Base-by-base conservation (phyloP, 2,888 invertebrate species). In the Cerceris ruficornis region DNA sequence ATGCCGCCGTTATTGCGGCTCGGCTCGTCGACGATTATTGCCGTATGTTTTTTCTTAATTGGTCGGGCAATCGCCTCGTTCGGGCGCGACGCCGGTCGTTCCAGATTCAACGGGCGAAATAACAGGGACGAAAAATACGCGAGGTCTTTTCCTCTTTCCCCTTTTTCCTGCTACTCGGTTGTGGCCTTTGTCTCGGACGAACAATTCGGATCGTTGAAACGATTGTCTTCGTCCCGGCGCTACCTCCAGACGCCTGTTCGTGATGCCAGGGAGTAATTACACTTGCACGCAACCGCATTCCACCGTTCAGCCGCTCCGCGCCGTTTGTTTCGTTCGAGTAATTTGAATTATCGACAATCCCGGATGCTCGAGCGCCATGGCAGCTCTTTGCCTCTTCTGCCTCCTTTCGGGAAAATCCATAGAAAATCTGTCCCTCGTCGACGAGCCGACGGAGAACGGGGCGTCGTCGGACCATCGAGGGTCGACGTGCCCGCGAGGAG, bases 1-100 rank as follows among this genome's bases (percentile, higher is more conserved):
- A 28, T 14, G 46, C 61, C 62, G 54, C 64, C 70, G 61, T 70
- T 64, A 46, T 39, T 43, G 13, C 43, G 7, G 43, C 55, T 39
- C 55, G 28, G 55, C 46, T 43, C 46, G 55, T 17, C 8, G 54
- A 15, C 17, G 17, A 17, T 17, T 55, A 55, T 11, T 55, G 17
- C 8, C 54, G 7, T 52, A 52, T 52, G 13, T 14, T 11, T 11
- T n/a, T 9, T 52, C 52, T 52, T 52, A 46, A 46, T 46, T 46
- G 46, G 46, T 46, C 46, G 46, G 46, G 46, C 46, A 46, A 46
- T 46, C 46, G 46, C 9, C 11, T 11, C 9, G 46, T 46, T 46
- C 46, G 28, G 28, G 28, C 28, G 28, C 28, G 28, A 28, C 28
- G 28, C 28, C 28, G 28, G 28, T 28, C 46, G 46, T 46, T 8